Evolutionary conservation across 2,797 vertebrate species (phyloP), one percentile per base, ranked within the genome.

Genomic region (Cynopterus sphinx): DNA sequence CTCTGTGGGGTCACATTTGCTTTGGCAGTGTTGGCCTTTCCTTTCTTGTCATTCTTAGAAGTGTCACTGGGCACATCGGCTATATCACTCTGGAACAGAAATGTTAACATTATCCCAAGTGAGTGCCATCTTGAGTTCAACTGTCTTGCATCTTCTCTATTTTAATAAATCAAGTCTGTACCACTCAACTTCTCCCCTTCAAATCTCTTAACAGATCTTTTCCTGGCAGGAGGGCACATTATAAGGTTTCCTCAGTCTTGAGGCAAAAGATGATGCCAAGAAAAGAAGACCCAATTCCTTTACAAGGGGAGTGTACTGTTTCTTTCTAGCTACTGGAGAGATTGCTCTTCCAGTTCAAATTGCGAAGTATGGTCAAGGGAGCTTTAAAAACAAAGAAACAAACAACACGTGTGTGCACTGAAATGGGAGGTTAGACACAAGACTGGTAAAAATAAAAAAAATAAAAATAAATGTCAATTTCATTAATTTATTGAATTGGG

Each of bases 21-120:
- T 98, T 99, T 99, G 95, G 99, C 98, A 57, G 99, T 99, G 96
- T 99, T 99, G 53, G 98, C 98, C 97, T 99, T 99, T 95, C 99
- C 99, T 98, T 99, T 99, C 95, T 99, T 99, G 91, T 99, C 99
- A 0, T 99, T 99, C 98, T 99, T 99, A 1, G 99, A 99, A 87
- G 98, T 99, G 98, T 99, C 99, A 79, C 99, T 99, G 97, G 99
- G 99, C 96, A 99, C 99, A 22, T 99, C 99, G 1, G 99, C 99
- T 89, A 99, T 99, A 97, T 99, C 99, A 75, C 99, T 99, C 99
- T 99, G 96, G 70, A 98, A 96, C 0, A 77, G 70, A 98, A 97
- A 95, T 10, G 67, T 89, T 61, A 61, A 53, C 5, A 49, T 3
- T 24, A 7, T 5, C 31, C 55, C 16, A 61, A 90, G 75, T 9